Base-by-base conservation (phyloP, 2,888 invertebrate species). In the Pseudococcus longispinus region DNA sequence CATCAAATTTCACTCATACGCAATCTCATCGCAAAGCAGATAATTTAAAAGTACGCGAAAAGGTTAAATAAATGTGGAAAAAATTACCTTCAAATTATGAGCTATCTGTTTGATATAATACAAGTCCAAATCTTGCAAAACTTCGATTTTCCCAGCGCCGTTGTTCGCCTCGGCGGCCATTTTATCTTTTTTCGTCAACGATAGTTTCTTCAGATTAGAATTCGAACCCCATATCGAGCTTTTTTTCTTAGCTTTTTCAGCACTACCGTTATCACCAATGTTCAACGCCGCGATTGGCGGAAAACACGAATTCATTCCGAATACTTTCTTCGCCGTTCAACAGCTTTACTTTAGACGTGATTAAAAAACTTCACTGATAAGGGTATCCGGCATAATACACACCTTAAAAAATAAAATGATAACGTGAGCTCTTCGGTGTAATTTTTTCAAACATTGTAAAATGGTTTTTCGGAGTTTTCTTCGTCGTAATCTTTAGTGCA, bases 31-130 rank as follows among this genome's bases (percentile, higher is more conserved):
- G 60, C 60, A 1, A 8, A n/a, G 51, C n/a, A 51, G 51, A 51
- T 51, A 51, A 51, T n/a, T 65, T 60, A 37, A 32, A n/a, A 51
- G 4, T 0, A n/a, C 26, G 46, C 29, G 60, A 37, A 37, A 37
- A 46, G 44, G n/a, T 51, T 44, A 65, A 65, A 65, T 11, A 65
- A 65, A 20, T n/a, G n/a, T 37, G 37, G 6, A 0, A 29, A 29
- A 70, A 74, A 88, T 88, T 91, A 92, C 92, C 92, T 92, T 92
- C 87, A 92, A 90, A 89, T 92, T 92, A 89, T 92, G 92, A 83
- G 92, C 92, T 88, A 92, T 92, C 90, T 92, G 92, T 83, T 92
- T 91, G 89, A 92, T 92, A 90, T 92, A 92, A 90, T 92, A 92
- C 85, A 92, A 90, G 89, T 92, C 92, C 89, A 92, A 90, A 90